phyloP scores from a whole-genome alignment of 2,797 vertebrate genomes.

The Rhinella marina region DNA sequence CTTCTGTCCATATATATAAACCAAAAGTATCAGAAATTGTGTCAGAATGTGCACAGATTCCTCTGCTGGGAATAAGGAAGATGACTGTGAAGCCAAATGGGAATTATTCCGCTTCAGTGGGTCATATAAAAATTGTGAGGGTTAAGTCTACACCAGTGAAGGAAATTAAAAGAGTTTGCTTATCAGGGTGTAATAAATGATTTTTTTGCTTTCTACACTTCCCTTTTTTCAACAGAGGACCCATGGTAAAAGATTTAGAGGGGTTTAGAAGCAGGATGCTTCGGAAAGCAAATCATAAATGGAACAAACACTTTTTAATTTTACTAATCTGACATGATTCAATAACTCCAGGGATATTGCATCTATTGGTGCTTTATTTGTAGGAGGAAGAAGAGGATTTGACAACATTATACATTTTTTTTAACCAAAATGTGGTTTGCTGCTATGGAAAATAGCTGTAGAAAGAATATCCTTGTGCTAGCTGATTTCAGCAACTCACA shows the following conservation, averaged over 20 bases:
- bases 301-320: slow-evolving; percentile 50
- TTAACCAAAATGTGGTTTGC: background rate
- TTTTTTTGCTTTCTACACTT: slow-evolving; percentile 48
- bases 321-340: slow-evolving; percentile 57
- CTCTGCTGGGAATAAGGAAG: slow-evolving; percentile 57
- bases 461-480: background rate
- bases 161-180: slow-evolving; percentile 58
- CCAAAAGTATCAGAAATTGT: slow-evolving; percentile 16
- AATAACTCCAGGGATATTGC: slow-evolving; percentile 33
- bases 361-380: background rate
- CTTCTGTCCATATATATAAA: background rate
- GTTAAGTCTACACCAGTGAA: slow-evolving; percentile 50
- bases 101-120: slow-evolving; percentile 67
- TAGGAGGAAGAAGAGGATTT: slow-evolving; percentile 7
- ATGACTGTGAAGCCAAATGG: slow-evolving; percentile 45
- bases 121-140: slow-evolving; percentile 53
- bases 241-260: slow-evolving; percentile 45
- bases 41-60: slow-evolving; percentile 49
- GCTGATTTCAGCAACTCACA: background rate
- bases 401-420: slow-evolving; percentile 2
- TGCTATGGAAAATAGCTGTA: background rate
- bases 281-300: slow-evolving; percentile 37
- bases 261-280: slow-evolving; percentile 43
- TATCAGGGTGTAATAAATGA: slow-evolving; percentile 56
- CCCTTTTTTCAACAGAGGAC: slow-evolving; percentile 42